Evolutionary conservation across 2,888 invertebrate species (phyloP), one percentile per base, ranked within the genome.

Genomic region (Aromia moschata): DNA sequence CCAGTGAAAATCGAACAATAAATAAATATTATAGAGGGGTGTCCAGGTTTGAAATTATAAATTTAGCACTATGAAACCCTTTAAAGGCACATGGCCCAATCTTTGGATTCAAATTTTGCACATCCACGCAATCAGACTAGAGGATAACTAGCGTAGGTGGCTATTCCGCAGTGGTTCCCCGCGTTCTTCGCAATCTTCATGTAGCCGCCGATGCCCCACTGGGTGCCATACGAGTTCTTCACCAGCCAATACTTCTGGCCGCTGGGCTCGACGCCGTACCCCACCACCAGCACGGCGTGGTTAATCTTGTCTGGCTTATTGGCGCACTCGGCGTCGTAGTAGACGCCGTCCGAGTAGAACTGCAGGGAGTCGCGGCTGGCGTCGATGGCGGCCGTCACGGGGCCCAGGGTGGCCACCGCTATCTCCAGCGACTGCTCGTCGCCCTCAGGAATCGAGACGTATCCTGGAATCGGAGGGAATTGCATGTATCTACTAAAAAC

Each of bases 341-440:
- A 96, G 51, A 96, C 87, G 30, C 92, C 93, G 69, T 84, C 82
- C 1, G 87, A 85, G 82, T 95, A 95, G 78, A 93, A 89, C 82
- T 95, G 94, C 87, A 96, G 94, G 60, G 89, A 88, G 74, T 87
- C 84, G 68, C 89, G 91, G 40, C 90, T 89, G 54, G 96, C 96
- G 83, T 97, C 95, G 74, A 96, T 94, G 71, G 93, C 95, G 38
- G 93, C 90, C 5, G 94, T 87, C 25, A 96, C 85, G 7, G 96
- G 96, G 0, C 96, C 96, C 61, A 91, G 79, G 0, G 91, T 91
- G 55, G 94, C 94, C 44, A 95, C 87, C 4, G 94, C 96, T 63
- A 84, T 81, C 82, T 87, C 85, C 73, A 96, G 83, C 73, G 88
- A 87, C 12, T 85, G 76, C 80, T 96, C 96, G 76, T 88, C 86